Evolutionary conservation across 2,888 invertebrate species (phyloP).

Genomic region (Zelleria hepariella): DNA sequence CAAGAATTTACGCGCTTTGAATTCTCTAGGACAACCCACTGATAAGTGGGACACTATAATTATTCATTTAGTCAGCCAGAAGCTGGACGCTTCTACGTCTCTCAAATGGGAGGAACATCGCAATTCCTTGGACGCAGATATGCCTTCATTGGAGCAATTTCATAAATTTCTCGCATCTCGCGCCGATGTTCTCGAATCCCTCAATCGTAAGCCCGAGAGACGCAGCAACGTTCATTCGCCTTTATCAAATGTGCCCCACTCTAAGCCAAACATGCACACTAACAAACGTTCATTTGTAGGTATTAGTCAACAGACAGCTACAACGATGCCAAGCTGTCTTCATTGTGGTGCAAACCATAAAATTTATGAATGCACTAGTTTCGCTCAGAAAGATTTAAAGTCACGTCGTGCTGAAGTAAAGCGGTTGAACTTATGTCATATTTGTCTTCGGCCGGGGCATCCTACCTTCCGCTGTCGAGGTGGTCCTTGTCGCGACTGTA

Average conservation of each 20-base stretch:
- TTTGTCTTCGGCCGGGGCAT: slow-evolving; percentile 11
- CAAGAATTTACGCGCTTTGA: not conserved
- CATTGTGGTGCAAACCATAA: no score
- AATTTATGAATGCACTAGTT: no score
- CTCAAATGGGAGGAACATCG: slow-evolving; percentile 3
- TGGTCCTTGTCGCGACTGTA: slow-evolving; percentile 17
- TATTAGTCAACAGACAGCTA: no score
- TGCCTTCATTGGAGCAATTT: not conserved
- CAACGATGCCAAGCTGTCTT: no score
- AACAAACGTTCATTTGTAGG: not conserved
- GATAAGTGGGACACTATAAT: slow-evolving; percentile 3
- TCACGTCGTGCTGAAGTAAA: no score
- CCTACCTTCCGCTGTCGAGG: slow-evolving; percentile 10
- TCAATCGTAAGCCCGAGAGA: not conserved
- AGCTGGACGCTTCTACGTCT: not conserved
- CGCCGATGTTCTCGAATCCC: not conserved
- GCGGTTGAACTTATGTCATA: no score
- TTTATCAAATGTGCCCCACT: not conserved
- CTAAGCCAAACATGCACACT: not conserved
- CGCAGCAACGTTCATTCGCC: not conserved
- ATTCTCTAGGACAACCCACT: not conserved
- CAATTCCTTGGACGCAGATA: not conserved
- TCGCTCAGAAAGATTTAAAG: no score
- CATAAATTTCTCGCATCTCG: not conserved
- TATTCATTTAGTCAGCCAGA: not conserved